These are phyloP conservation scores for Dioctria rufipes DNA, from an alignment of 2,888 invertebrate genomes.

Conservation along the genomic window DNA sequence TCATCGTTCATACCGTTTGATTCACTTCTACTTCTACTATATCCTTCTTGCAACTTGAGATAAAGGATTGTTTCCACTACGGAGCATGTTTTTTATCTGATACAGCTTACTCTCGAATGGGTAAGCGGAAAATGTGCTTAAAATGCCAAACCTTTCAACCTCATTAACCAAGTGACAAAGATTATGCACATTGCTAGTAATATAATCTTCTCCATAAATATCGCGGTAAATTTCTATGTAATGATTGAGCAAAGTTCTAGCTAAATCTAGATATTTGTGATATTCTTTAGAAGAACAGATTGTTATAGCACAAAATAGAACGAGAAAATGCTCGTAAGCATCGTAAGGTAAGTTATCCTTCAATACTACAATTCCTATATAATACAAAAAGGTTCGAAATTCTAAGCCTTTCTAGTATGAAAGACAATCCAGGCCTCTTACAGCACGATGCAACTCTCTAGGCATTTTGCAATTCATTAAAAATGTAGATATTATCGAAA, in stretches of 20 bases:
- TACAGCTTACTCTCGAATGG: conserved; percentile 66
- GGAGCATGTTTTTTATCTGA: conserved; percentile 60
- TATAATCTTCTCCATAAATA: conserved; percentile 64
- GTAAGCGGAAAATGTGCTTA: conserved; percentile 65
- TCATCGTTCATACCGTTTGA: background rate
- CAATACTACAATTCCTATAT: conserved; percentile 60
- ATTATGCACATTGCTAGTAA: conserved; percentile 67
- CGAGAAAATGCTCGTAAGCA: too few relatives aligned
- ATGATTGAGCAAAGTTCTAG: conserved; percentile 57
- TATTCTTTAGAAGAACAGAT: conserved; percentile 35
- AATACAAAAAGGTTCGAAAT: conserved; percentile 60
- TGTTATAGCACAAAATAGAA: too few relatives aligned
- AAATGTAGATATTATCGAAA: background rate
- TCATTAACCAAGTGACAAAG: conserved; percentile 66
- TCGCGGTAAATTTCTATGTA: conserved; percentile 60
- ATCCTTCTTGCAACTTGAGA: conserved; percentile 61
- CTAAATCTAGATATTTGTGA: conserved; percentile 57
- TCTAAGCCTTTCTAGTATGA: conserved; percentile 55
- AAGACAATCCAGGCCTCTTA: conserved; percentile 59
- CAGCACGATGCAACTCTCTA: conserved; percentile 57
- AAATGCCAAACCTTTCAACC: conserved; percentile 63
- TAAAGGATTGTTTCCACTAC: conserved; percentile 59
- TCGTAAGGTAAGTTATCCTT: conserved; percentile 55
- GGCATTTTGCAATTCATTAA: conserved; percentile 58
- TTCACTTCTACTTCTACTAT: conserved; percentile 55